Base-by-base conservation (phyloP, 2,797 vertebrate species). In the Rhabdophis nuchalis region DNA sequence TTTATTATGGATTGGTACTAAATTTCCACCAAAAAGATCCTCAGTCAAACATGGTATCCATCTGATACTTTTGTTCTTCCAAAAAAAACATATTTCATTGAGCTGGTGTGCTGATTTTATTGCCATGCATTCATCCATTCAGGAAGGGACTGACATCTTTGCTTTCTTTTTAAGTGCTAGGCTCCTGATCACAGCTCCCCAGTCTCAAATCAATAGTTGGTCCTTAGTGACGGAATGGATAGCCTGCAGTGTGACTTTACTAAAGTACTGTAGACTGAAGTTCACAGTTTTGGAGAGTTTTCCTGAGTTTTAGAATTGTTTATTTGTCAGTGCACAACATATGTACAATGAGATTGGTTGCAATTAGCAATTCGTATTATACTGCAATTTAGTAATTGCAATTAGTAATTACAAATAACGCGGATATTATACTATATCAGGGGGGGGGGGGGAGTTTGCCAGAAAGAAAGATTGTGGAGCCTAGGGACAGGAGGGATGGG, bases 361-460 rank as follows among this genome's bases (percentile, higher is more conserved):
- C 46, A 50, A 50, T 50, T 50, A 50, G 46, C 7, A 6, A 50
- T 50, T 50, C 5, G 46, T 5, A 50, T 50, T 50, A 50, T 50
- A 6, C 46, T 50, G 46, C 5, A 50, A 50, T 50, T 50, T 50
- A 50, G 46, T 50, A 50, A 50, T 50, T 50, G 46, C 46, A 50
- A 50, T 50, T 50, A 50, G 46, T 20, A 53, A 27, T 27, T 32
- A 46, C 85, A 61, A 68, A 32, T 11, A 4, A 23, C n/a, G 29
- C 1, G 11, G 29, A 1, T 1, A 36, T 54, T 41, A 32, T 41
- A 41, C 12, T 25, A 1, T 41, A 18, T 46, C 36, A 57, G 68
- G 12, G n/a, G n/a, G n/a, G n/a, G n/a, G n/a, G 18, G 1, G 0
- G 0, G 0, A 36, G 50, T 72, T 25, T 36, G 11, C 52, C 53